Evolutionary conservation across 1,140 invertebrate genomes (phyloP).

Genomic region (Zelostemma sp.): DNA sequence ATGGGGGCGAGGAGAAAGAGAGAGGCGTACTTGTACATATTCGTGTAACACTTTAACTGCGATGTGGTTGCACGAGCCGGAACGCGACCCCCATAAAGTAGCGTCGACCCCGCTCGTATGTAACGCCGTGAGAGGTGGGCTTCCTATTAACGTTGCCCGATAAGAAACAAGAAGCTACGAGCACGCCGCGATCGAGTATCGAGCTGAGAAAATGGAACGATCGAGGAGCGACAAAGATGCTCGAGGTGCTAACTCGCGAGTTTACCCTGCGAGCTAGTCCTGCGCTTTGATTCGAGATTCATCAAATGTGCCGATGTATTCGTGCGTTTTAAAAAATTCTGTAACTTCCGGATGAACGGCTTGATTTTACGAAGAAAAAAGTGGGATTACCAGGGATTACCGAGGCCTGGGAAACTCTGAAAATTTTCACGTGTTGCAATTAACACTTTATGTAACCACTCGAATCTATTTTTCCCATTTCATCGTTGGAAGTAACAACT

Average conservation of each 20-base stretch:
- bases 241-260: background rate
- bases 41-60: conserved; percentile 46
- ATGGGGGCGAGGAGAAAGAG: conserved; percentile 3
- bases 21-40: conserved; percentile 31
- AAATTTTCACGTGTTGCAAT: too few relatives aligned
- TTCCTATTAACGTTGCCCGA: conserved; percentile 36
- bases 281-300: too few relatives aligned
- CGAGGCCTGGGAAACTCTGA: too few relatives aligned
- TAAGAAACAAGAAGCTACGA: conserved; percentile 35
- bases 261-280: too few relatives aligned
- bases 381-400: too few relatives aligned
- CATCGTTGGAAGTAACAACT: too few relatives aligned
- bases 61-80: conserved; percentile 46
- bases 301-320: background rate
- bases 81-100: conserved; percentile 53
- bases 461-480: too few relatives aligned
- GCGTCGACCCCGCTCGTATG: conserved; percentile 43
- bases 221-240: background rate
- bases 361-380: too few relatives aligned
- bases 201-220: conserved; percentile 10
- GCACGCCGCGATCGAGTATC: conserved; percentile 1
- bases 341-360: too few relatives aligned
- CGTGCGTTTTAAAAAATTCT: too few relatives aligned
- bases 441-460: too few relatives aligned
- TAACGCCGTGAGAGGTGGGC: conserved; percentile 29